A percentile compares a stretch with the other conserved stretches of the same genome.
Conservation (phyloP, 2,888 invertebrate genomes). For the Drosophila leonis region DNA sequence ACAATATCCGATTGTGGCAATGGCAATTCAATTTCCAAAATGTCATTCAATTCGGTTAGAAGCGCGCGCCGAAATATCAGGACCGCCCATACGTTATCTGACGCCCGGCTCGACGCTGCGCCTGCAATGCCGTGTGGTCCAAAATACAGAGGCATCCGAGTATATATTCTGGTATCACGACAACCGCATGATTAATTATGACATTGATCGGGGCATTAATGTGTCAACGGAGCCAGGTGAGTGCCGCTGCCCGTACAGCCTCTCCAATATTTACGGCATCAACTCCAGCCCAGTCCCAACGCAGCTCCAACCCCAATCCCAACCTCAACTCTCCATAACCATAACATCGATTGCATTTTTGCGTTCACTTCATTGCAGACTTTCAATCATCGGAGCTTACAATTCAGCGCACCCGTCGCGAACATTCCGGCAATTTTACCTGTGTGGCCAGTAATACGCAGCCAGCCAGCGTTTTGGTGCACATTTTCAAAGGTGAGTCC, state of each 20-base stretch:
- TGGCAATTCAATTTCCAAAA: constrained; percentile 62
- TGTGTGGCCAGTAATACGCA: constrained; percentile 96
- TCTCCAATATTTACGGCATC: background rate
- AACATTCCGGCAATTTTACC: constrained; percentile 94
- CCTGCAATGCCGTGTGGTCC: constrained; percentile 92
- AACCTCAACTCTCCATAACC: background rate
- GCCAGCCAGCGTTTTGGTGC: constrained; percentile 94
- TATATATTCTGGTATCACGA: constrained; percentile 96
- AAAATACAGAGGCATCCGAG: constrained; percentile 93
- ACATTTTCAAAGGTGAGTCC: constrained; percentile 93
- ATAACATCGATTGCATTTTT: constrained; percentile 35
- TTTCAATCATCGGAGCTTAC: constrained; percentile 85
- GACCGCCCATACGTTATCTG: constrained; percentile 93
- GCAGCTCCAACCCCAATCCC: background rate
- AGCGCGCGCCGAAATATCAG: constrained; percentile 94
- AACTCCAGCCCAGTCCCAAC: background rate
- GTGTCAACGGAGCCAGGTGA: constrained; percentile 92
- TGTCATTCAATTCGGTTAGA: constrained; percentile 86
- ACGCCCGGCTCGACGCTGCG: constrained; percentile 94
- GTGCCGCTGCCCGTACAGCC: constrained; percentile 58
- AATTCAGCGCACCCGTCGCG: constrained; percentile 86
- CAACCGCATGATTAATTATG: constrained; percentile 96
- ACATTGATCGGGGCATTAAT: constrained; percentile 93
- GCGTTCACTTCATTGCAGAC: constrained; percentile 71
- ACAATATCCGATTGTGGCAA: constrained; percentile 47